Percentiles rank a stretch among this genome's conserved stretches.
phyloP scores from a whole-genome alignment of 1,140 invertebrate genomes.

The Gyrodactylus bullatarudis region DNA sequence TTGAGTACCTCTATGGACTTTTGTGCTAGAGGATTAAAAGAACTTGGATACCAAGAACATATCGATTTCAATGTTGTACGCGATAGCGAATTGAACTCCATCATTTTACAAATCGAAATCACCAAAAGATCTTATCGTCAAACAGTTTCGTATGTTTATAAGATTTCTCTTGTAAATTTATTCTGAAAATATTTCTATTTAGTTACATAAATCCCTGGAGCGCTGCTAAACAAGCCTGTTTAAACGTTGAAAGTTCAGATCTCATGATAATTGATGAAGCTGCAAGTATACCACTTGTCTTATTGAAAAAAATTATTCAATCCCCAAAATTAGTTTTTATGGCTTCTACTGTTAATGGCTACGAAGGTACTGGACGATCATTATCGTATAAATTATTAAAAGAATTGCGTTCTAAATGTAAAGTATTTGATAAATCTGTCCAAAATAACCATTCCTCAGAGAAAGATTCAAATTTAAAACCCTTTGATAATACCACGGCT shows the following conservation, averaged over 20 bases:
- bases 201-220: not conserved
- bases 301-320: not conserved
- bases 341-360: constrained; percentile 83
- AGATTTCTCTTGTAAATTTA: not conserved
- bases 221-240: not conserved
- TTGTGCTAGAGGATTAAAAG: constrained; percentile 44
- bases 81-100: constrained; percentile 32
- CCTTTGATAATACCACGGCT: not conserved
- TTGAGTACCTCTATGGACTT: constrained; percentile 91
- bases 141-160: constrained; percentile 12
- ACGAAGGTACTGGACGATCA: constrained; percentile 85
- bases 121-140: constrained; percentile 79
- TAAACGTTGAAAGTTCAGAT: constrained; percentile 30
- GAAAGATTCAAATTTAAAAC: constrained; percentile 15
- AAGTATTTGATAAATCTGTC: not conserved
- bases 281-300: constrained; percentile 60
- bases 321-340: constrained; percentile 55
- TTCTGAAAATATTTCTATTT: not conserved
- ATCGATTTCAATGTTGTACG: constrained; percentile 3
- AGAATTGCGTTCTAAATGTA: constrained; percentile 23
- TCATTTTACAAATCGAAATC: constrained; percentile 53
- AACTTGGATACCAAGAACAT: constrained; percentile 7
- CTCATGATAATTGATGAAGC: constrained; percentile 88
- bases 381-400: constrained; percentile 71
- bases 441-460: not conserved